These are phyloP conservation scores for Drosophila limbata DNA, from an alignment of 2,888 invertebrate genomes.

Conservation along the genomic window DNA sequence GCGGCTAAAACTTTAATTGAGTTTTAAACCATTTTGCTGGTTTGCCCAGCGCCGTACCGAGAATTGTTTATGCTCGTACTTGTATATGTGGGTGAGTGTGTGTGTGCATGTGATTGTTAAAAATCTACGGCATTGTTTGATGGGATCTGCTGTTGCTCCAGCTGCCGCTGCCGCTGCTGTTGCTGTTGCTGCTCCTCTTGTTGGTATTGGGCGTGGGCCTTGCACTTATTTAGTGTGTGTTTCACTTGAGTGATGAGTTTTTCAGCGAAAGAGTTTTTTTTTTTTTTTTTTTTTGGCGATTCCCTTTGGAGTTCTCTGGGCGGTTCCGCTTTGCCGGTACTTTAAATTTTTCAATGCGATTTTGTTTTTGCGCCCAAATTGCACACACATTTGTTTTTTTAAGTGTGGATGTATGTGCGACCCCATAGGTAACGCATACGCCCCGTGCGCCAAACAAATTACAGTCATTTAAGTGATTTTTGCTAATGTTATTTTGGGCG, in stretches of 20 bases:
- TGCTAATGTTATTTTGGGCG: slow-evolving; percentile 53
- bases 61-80: slow-evolving; percentile 51
- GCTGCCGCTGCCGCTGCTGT: slow-evolving; percentile 30
- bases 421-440: slow-evolving; percentile 57
- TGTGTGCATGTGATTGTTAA: slow-evolving; percentile 23
- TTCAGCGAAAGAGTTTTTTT: slow-evolving; percentile 51
- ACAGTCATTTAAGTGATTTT: slow-evolving; percentile 59
- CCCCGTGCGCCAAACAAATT: slow-evolving; percentile 54
- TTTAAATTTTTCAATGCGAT: slow-evolving; percentile 49
- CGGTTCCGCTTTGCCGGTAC: slow-evolving; percentile 45
- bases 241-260: slow-evolving; percentile 74
- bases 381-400: slow-evolving; percentile 44
- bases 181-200: slow-evolving; percentile 7
- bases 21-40: slow-evolving; percentile 78
- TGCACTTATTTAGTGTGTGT: slow-evolving; percentile 42
- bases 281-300: slow-evolving; percentile 19
- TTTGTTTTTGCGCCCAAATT: slow-evolving; percentile 56
- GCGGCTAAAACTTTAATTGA: slow-evolving; percentile 81
- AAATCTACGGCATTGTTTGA: slow-evolving; percentile 45
- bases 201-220: slow-evolving; percentile 31
- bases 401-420: slow-evolving; percentile 20
- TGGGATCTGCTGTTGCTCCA: slow-evolving; percentile 45
- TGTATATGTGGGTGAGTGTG: neutral
- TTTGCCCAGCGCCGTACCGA: slow-evolving; percentile 37
- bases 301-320: slow-evolving; percentile 23